A percentile compares a stretch with the other conserved stretches of the same genome.
phyloP scores from a whole-genome alignment of 2,797 vertebrate genomes.

The Streptopelia turtur region DNA sequence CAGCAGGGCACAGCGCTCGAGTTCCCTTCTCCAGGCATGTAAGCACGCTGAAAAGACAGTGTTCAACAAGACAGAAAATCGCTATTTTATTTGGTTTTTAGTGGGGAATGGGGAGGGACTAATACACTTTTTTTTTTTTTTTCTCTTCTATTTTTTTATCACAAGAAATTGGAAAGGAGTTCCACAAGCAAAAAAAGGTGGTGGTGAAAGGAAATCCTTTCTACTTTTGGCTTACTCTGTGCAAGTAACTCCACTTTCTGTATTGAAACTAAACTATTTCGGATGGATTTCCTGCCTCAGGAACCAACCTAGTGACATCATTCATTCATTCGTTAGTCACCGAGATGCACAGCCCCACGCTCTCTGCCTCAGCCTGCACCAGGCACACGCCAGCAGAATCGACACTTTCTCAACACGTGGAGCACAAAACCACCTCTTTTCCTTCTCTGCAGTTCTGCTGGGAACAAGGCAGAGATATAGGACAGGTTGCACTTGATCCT shows the following conservation, averaged over 20 bases:
- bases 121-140: background rate
- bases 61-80: background rate
- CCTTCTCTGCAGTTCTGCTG: background rate
- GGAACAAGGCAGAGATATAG: background rate
- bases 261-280: background rate
- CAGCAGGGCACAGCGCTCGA: background rate
- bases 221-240: background rate
- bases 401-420: background rate
- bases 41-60: background rate
- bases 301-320: constrained; percentile 45
- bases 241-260: background rate
- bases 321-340: background rate
- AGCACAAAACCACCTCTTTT: background rate
- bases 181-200: background rate
- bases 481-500: background rate
- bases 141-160: background rate
- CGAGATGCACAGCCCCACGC: background rate
- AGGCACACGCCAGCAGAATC: background rate
- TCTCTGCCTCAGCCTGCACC: background rate
- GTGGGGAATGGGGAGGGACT: background rate
- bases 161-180: background rate
- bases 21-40: rapidly evolving
- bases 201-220: background rate
- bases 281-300: constrained; percentile 33
- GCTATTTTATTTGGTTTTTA: background rate